Conservation (phyloP, 64 coral and sea anemone species). For the Cladopsammia gracilis region DNA sequence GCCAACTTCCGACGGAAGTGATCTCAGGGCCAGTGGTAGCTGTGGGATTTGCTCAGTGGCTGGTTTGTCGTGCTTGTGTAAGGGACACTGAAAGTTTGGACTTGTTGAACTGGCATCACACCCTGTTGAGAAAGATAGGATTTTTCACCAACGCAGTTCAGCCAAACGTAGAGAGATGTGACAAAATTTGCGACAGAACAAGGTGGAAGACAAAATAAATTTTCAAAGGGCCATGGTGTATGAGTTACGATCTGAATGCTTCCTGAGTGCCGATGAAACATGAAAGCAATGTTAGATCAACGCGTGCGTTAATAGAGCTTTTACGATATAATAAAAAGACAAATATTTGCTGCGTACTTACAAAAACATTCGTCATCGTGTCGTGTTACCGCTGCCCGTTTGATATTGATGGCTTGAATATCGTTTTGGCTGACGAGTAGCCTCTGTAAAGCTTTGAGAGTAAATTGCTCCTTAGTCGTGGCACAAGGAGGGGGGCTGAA, state of each 20-base stretch:
- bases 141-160: too few relatives aligned
- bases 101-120: conserved; percentile 15
- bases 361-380: conserved; percentile 27
- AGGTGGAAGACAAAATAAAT: too few relatives aligned
- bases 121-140: background rate
- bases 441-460: background rate
- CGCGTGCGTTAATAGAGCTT: too few relatives aligned
- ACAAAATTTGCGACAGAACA: too few relatives aligned
- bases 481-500: background rate
- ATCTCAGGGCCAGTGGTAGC: conserved; percentile 41
- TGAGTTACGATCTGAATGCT: too few relatives aligned
- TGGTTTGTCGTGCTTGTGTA: conserved; percentile 21
- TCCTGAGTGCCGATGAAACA: too few relatives aligned
- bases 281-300: too few relatives aligned
- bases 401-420: background rate
- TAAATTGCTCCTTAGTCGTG: background rate
- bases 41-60: background rate
- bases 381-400: background rate
- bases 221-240: too few relatives aligned
- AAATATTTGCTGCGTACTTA: background rate
- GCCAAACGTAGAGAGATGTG: too few relatives aligned
- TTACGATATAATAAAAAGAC: too few relatives aligned
- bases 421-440: background rate
- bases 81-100: conserved; percentile 37
- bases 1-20: conserved; percentile 79